Percentiles rank a stretch among this genome's conserved stretches.
Conservation (phyloP, 2,797 vertebrate species). For the Phataginus tetradactyla region DNA sequence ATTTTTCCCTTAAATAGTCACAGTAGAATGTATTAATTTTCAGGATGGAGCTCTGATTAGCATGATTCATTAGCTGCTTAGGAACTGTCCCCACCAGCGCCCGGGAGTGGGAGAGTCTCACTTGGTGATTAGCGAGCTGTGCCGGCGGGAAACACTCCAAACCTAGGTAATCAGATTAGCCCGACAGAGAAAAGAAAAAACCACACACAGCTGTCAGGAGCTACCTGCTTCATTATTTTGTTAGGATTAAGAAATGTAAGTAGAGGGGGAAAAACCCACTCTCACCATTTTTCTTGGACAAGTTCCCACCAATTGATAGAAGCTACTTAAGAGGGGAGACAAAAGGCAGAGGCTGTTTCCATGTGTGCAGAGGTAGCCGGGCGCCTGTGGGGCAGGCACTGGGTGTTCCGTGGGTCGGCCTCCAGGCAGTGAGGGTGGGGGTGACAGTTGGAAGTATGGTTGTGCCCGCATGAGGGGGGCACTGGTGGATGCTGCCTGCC, state of each 20-base stretch:
- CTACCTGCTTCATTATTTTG: constrained; percentile 71
- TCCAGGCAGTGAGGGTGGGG: rapidly evolving
- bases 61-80: constrained; percentile 67
- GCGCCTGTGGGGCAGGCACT: background rate
- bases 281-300: constrained; percentile 58
- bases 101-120: background rate
- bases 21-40: constrained; percentile 77
- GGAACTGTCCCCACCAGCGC: background rate
- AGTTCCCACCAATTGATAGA: constrained; percentile 67
- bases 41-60: constrained; percentile 74
- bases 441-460: rapidly evolving
- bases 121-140: background rate
- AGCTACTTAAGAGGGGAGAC: constrained; percentile 60
- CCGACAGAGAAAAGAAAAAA: background rate
- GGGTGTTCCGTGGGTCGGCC: rapidly evolving
- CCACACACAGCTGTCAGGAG: constrained; percentile 63
- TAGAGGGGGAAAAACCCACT: background rate
- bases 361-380: constrained; percentile 45
- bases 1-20: constrained; percentile 77
- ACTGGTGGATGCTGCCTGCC: rapidly evolving
- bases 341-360: constrained; percentile 58
- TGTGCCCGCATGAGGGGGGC: background rate
- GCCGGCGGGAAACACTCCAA: constrained; percentile 46
- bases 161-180: constrained; percentile 79
- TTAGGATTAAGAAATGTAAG: constrained; percentile 62